Conservation (phyloP, 1,140 invertebrate genomes). For the Phenacoccus solenopsis region DNA sequence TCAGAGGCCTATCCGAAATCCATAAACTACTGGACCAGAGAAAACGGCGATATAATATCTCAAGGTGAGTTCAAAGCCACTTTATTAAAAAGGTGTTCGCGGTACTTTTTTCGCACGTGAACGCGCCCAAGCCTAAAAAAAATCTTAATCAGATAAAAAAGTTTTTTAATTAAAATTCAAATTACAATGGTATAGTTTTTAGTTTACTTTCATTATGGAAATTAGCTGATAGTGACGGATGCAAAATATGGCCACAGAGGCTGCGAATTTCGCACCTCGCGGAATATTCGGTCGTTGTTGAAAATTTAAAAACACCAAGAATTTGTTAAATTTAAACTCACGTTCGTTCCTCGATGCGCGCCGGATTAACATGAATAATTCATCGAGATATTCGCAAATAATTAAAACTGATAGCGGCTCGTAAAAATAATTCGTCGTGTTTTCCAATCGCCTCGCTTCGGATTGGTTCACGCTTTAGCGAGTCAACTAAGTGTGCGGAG, state of each 20-base stretch:
- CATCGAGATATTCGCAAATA: constrained; percentile 1
- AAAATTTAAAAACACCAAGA: background rate
- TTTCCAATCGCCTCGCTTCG: too few species aligned
- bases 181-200: constrained; percentile 10
- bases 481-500: too few species aligned
- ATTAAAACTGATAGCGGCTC: too few species aligned
- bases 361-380: constrained; percentile 7
- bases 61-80: constrained; percentile 45
- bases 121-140: background rate
- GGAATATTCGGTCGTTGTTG: background rate
- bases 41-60: constrained; percentile 64
- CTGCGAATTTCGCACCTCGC: background rate
- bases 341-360: background rate
- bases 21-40: constrained; percentile 71
- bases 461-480: too few species aligned
- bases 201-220: constrained; percentile 16
- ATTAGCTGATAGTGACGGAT: constrained; percentile 4
- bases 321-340: background rate
- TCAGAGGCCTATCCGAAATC: constrained; percentile 78
- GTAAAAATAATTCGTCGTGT: too few species aligned
- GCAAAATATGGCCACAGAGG: background rate
- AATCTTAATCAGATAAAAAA: constrained; percentile 16
- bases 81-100: background rate
- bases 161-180: constrained; percentile 14
- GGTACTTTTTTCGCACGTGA: background rate